These are phyloP conservation scores for Rhagoletis pomonella DNA, from an alignment of 1,140 invertebrate species.

Conservation along the genomic window DNA sequence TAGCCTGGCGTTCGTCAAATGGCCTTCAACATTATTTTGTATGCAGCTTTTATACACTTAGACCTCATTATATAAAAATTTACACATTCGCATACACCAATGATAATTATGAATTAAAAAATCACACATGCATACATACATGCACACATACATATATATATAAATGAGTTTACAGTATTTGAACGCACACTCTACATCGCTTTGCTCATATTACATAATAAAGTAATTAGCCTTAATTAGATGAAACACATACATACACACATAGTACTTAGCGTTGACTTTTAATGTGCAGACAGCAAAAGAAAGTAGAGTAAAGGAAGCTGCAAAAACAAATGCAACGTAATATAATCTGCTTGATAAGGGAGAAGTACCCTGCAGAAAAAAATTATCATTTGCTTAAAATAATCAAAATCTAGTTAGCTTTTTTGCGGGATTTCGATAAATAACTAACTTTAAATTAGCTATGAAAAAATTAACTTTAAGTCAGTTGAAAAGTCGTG, in stretches of 20 bases:
- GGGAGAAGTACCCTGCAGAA: no score
- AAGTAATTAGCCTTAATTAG: slow-evolving; percentile 46
- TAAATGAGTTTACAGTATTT: background rate
- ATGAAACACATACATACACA: background rate
- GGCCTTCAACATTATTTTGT: background rate
- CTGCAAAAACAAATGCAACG: background rate
- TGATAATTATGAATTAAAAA: background rate
- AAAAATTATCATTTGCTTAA: no score
- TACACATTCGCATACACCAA: no score
- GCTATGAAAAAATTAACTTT: no score
- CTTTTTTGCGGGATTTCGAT: no score
- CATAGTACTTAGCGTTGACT: slow-evolving; percentile 26
- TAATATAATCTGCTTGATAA: slow-evolving; percentile 15
- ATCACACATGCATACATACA: background rate
- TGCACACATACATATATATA: background rate
- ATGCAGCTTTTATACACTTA: background rate
- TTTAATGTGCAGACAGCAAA: background rate
- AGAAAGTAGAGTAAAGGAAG: background rate
- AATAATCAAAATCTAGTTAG: no score
- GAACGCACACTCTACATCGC: background rate
- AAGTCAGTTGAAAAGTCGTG: no score
- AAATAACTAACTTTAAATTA: no score
- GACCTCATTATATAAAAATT: background rate
- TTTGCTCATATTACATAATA: slow-evolving; percentile 25
- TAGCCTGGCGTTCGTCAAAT: background rate